Conservation (phyloP, 2,113 vertebrate species). For the Pteropus alecto region DNA sequence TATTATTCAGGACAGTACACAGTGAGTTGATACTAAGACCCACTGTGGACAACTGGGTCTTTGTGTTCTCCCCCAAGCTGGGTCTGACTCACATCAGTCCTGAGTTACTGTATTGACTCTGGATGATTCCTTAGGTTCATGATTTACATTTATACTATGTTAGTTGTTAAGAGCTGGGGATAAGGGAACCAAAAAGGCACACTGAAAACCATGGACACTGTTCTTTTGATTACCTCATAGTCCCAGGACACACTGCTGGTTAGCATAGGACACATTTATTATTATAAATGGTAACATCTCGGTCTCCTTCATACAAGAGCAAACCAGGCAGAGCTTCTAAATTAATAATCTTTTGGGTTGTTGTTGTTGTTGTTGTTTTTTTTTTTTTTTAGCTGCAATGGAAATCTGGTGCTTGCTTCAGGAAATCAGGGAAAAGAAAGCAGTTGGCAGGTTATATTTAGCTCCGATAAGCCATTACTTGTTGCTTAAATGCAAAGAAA, state of each 20-base stretch:
- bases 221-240: constrained; percentile 26
- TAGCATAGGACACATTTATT: constrained; percentile 34
- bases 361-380: neutral
- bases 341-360: neutral
- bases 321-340: neutral
- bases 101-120: constrained; percentile 12
- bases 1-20: neutral
- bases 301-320: neutral
- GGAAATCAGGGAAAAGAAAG: neutral
- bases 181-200: constrained; percentile 23
- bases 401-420: neutral
- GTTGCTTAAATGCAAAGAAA: constrained; percentile 36
- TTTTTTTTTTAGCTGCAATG: neutral
- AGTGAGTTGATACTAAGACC: neutral
- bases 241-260: constrained; percentile 26
- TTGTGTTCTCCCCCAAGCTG: neutral
- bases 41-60: neutral
- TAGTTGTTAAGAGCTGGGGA: neutral
- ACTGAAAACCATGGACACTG: neutral
- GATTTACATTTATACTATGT: neutral
- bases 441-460: neutral
- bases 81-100: neutral
- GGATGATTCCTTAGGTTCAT: neutral
- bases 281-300: constrained; percentile 27
- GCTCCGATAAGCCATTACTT: neutral